Evolutionary conservation across 2,113 vertebrate species (phyloP), one percentile per base, ranked within the genome.

Genomic region (Engraulis encrasicolus): DNA sequence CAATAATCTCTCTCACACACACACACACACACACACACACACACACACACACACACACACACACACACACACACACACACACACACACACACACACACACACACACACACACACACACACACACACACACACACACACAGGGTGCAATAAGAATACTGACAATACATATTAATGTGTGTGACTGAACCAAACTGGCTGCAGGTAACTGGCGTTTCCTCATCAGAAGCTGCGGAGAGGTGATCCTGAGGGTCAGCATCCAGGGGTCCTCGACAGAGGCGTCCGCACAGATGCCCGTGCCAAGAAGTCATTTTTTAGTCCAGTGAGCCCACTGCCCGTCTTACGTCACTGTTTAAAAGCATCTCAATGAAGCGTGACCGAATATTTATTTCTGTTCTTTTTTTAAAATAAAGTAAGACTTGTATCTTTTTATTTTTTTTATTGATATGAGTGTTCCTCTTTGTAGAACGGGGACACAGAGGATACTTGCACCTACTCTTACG

Each of bases 191-290:
- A 74, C 66, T 74, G 66, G 66, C 66, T 15, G 31, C 66, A 74
- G 66, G 66, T 74, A 74, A 74, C 66, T 74, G 66, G 31, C 31
- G 66, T 74, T 74, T 74, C 66, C 66, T 31, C 66, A 74, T 74
- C 66, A 74, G 66, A 74, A 74, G 31, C 66, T 74, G 66, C 17
- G 66, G 66, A 74, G 66, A 74, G 66, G 31, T 74, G 66, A 34
- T 74, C 66, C 66, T 74, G 27, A 74, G 66, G 31, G 27, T 74
- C 27, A 74, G 66, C 66, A 15, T 74, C 31, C 66, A 74, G 0
- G 66, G 66, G 27, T 74, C 66, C 66, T 34, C 66, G 31, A 34
- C 66, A 6, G 66, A 74, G 11, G 4, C 27, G 11, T 31, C 27
- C 15, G 66, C 66, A 34, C 66, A 31, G 58, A 66, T 23, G 15